Percentiles rank a stretch among this genome's conserved stretches.
These are phyloP conservation scores for Drosophila carrolli DNA, from an alignment of 1,140 invertebrate genomes.

Conservation along the genomic window DNA sequence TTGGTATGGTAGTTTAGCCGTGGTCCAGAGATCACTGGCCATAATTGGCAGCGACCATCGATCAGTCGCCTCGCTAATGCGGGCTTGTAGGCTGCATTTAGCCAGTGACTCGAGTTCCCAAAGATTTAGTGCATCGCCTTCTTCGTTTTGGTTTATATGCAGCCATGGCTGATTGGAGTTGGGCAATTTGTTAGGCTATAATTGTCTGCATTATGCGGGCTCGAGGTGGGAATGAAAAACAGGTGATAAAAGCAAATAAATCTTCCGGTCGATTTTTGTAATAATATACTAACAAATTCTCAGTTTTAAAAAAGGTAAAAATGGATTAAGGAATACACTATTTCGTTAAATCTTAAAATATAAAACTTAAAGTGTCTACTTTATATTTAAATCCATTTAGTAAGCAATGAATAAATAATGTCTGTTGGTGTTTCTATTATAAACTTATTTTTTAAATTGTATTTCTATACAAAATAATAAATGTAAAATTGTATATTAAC, in stretches of 20 bases:
- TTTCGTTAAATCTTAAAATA: no score
- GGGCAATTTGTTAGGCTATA: slow-evolving; percentile 58
- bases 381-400: no score
- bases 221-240: slow-evolving; percentile 16
- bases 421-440: no score
- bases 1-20: slow-evolving; percentile 8
- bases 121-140: slow-evolving; percentile 56
- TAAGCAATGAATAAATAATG: no score
- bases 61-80: slow-evolving; percentile 57
- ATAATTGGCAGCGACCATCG: slow-evolving; percentile 71
- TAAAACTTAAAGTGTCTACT: no score
- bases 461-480: no score
- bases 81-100: slow-evolving; percentile 55
- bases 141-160: neutral
- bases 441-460: no score
- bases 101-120: slow-evolving; percentile 19
- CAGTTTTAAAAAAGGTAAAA: neutral
- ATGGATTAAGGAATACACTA: neutral
- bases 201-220: slow-evolving; percentile 46
- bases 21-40: slow-evolving; percentile 39
- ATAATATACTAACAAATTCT: neutral
- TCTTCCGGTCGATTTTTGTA: neutral
- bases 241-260: slow-evolving; percentile 31
- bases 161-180: neutral
- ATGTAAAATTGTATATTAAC: no score